phyloP scores from a whole-genome alignment of 2,797 vertebrate species.

The Nannoperca obscura region DNA sequence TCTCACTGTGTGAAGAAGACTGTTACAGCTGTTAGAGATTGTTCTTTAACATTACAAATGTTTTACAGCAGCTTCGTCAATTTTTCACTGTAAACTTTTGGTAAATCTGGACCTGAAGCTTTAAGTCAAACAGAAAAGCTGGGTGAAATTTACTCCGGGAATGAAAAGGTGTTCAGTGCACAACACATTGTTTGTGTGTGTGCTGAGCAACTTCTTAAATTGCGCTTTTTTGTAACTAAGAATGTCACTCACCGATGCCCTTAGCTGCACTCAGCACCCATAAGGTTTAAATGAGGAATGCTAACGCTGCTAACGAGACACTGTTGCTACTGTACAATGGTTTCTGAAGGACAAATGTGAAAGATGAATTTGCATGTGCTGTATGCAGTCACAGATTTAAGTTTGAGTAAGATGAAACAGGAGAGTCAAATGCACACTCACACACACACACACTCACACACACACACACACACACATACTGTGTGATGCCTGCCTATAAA shows the following conservation, averaged over 20 bases:
- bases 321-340: conserved; percentile 1
- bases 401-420: conserved; percentile 22
- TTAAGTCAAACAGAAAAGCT: neutral
- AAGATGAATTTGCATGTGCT: conserved; percentile 47
- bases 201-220: neutral
- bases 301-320: conserved; percentile 20
- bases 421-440: conserved; percentile 33
- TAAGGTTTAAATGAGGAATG: conserved; percentile 1
- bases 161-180: too few relatives aligned
- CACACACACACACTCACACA: conserved; percentile 28
- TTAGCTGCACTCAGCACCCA: neutral
- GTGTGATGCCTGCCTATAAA: conserved; percentile 33
- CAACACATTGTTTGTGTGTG: too few relatives aligned
- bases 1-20: neutral
- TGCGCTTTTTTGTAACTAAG: neutral
- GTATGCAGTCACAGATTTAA: conserved; percentile 25
- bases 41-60: neutral
- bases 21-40: neutral
- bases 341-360: conserved; percentile 50
- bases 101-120: neutral
- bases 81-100: neutral
- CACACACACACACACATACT: conserved; percentile 6
- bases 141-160: neutral
- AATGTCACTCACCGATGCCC: neutral
- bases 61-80: neutral